Conservation (phyloP, 2,113 vertebrate genomes). For the Salvator merianae region DNA sequence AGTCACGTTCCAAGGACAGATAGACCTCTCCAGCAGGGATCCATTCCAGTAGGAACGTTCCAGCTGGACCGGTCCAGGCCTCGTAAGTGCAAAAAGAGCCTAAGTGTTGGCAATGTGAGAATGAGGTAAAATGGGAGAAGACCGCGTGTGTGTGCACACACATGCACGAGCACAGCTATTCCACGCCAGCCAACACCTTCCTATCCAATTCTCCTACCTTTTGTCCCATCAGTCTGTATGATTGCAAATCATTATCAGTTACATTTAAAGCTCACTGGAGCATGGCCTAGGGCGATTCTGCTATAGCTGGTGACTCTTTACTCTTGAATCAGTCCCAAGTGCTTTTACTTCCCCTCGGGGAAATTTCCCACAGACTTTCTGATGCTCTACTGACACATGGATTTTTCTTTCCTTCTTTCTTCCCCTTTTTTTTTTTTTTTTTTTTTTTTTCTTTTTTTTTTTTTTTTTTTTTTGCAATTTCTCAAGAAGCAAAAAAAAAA, state of each 20-base stretch:
- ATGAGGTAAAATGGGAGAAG: no score
- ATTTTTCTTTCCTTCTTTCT: neutral
- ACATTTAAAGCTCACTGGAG: constrained; percentile 57
- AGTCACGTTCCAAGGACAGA: no score
- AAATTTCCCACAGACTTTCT: constrained; percentile 4
- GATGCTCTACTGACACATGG: neutral
- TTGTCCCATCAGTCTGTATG: neutral
- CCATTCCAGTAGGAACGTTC: constrained; percentile 5
- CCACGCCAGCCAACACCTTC: neutral
- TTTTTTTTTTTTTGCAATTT: neutral
- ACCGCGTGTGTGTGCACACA: neutral
- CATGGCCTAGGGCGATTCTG: constrained; percentile 50
- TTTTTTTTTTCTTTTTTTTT: no score
- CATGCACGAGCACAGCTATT: no score
- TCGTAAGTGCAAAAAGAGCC: neutral
- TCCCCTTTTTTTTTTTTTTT: no score
- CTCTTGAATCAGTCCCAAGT: neutral
- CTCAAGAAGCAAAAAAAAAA: neutral
- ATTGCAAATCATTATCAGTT: constrained; percentile 60
- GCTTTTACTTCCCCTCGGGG: constrained; percentile 14
- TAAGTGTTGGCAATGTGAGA: neutral
- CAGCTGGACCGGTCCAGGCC: no score
- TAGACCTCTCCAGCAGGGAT: no score
- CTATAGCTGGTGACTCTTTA: constrained; percentile 23
- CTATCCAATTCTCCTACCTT: neutral